A percentile compares a stretch with the other conserved stretches of the same genome.
Evolutionary conservation across 2,888 invertebrate genomes (phyloP).

Genomic region (Leptothorax acervorum): DNA sequence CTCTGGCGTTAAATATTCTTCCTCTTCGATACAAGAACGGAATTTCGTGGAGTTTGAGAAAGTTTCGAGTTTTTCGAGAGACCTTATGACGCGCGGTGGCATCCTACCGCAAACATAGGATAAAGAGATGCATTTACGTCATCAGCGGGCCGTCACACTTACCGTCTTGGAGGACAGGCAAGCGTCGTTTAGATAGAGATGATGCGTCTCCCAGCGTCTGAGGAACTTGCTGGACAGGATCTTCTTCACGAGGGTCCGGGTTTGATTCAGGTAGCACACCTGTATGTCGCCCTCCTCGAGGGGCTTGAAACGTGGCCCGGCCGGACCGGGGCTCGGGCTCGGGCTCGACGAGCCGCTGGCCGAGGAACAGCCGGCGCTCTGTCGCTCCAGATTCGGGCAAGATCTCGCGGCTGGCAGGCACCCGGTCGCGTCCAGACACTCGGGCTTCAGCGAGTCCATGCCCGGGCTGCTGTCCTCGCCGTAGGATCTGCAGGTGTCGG

Average conservation of each 20-base stretch:
- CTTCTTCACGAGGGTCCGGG: constrained; percentile 92
- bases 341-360: constrained; percentile 85
- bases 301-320: constrained; percentile 89
- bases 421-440: constrained; percentile 75
- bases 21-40: neutral
- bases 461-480: constrained; percentile 57
- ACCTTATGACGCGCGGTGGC: neutral
- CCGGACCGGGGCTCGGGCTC: constrained; percentile 84
- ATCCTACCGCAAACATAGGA: neutral
- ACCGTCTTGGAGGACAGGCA: constrained; percentile 92
- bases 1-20: neutral
- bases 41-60: neutral
- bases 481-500: constrained; percentile 62
- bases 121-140: neutral
- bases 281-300: constrained; percentile 91
- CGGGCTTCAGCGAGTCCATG: constrained; percentile 74
- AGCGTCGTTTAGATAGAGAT: constrained; percentile 89
- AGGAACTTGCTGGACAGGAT: constrained; percentile 92
- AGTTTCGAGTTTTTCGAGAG: neutral
- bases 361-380: constrained; percentile 87
- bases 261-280: constrained; percentile 92
- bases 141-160: constrained; percentile 81
- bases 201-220: constrained; percentile 92
- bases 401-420: constrained; percentile 86
- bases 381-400: constrained; percentile 86